Evolutionary conservation across 2,888 invertebrate species (phyloP), one percentile per base, ranked within the genome.

Genomic region (Microchrysa polita): DNA sequence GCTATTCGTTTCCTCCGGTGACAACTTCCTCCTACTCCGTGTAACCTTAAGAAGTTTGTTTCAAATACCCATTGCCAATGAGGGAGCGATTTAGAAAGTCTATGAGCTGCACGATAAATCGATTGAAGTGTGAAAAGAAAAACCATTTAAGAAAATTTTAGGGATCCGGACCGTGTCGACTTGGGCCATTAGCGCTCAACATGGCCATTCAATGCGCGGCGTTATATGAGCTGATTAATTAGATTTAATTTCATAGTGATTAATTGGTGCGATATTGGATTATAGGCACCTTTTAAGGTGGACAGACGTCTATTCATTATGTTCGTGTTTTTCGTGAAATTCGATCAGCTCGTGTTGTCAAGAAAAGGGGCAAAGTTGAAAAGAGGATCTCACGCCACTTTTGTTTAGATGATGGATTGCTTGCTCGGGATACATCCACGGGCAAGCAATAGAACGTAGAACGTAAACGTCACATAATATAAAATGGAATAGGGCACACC

Each of bases 251-350:
- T 34, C 52, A 20, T 34, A 34, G 55, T 55, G 69, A 69, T 69
- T 69, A 69, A 69, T 69, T 69, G 57, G 42, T 42, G 69, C 16
- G 57, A 69, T n/a, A n/a, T 44, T 55, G 40, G 69, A 65, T 14
- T 34, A 7, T 12, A 5, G 27, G 27, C 27, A 34, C 27, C n/a
- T n/a, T n/a, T n/a, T 34, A 23, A 5, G 18, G 40, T 10, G 61
- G 7, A 34, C 61, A 20, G 61, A 9, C 61, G 14, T 5, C 18
- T 9, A 14, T 61, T 34, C 5, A 42, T 5, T 48, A 34, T 10
- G 61, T 34, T 34, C 27, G 27, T 34, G 27, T 34, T 12, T 12
- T 34, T 40, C 14, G 42, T 61, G 61, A 61, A 61, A 61, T 42
- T 61, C 61, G 23, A 61, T 61, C 61, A 40, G 20, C 59, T 14